Conservation (phyloP, 2,888 invertebrate species). For the Chymomyza fuscimana region DNA sequence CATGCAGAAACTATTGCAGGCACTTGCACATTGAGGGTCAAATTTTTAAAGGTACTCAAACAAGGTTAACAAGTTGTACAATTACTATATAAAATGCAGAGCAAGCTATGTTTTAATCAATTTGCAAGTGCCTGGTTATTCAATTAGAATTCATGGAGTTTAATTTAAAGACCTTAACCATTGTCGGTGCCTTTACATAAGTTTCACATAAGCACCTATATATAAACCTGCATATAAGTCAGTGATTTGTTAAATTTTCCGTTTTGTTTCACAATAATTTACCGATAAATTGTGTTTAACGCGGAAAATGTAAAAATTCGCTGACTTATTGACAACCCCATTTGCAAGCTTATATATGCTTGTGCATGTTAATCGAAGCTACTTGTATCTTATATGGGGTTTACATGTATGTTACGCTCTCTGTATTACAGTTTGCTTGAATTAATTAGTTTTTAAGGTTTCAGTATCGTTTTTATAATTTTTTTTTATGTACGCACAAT, state of each 20-base stretch:
- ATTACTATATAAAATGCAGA: slow-evolving; percentile 61
- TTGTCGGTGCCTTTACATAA: neutral
- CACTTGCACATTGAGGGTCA: slow-evolving; percentile 35
- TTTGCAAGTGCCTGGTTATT: neutral
- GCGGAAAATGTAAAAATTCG: neutral
- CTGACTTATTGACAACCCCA: neutral
- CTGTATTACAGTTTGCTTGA: neutral
- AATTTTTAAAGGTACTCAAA: neutral
- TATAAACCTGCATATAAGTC: neutral
- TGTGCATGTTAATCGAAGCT: neutral
- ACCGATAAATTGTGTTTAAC: too few species aligned
- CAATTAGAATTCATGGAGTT: neutral
- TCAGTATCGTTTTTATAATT: slow-evolving; percentile 1
- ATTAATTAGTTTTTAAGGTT: slow-evolving; percentile 15
- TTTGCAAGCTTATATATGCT: too few species aligned
- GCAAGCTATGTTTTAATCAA: slow-evolving; percentile 15
- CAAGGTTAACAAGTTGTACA: slow-evolving; percentile 14
- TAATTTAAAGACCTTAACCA: neutral
- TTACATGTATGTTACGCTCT: neutral
- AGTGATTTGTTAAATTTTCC: neutral
- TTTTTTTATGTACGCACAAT: slow-evolving; percentile 41
- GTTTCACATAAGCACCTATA: neutral
- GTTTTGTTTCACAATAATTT: neutral
- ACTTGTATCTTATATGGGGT: neutral
- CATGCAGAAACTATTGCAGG: slow-evolving; percentile 5